A percentile compares a stretch with the other conserved stretches of the same genome.
phyloP scores from a whole-genome alignment of 2,888 invertebrate species.

The Creontiades dilutus region DNA sequence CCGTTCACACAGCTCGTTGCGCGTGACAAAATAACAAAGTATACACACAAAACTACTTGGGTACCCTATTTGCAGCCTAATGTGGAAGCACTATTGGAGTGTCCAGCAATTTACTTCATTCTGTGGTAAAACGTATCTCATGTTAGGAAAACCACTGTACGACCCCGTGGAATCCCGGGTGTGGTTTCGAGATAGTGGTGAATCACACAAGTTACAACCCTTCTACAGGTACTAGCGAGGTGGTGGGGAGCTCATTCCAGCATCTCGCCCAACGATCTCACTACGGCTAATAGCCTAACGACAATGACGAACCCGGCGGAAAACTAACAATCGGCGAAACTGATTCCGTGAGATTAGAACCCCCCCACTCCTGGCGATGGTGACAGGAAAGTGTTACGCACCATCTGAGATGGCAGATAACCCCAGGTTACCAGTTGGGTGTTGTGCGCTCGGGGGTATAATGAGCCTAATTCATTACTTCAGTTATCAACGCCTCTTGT shows the following conservation, averaged over 20 bases:
- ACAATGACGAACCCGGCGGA: constrained; percentile 68
- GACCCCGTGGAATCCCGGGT: neutral
- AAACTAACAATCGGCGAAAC: constrained; percentile 70
- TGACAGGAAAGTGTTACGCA: constrained; percentile 70
- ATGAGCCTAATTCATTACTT: constrained; percentile 71
- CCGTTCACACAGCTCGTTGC: too few species aligned
- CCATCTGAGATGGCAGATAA: constrained; percentile 69
- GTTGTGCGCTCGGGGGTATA: constrained; percentile 53
- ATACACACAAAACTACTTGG: too few species aligned
- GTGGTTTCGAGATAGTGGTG: neutral
- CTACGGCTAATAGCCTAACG: constrained; percentile 68
- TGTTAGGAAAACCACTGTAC: neutral
- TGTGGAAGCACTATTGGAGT: too few species aligned
- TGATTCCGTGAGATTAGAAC: constrained; percentile 71
- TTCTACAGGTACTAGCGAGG: neutral
- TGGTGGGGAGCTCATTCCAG: constrained; percentile 18
- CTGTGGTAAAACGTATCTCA: too few species aligned
- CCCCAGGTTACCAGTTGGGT: constrained; percentile 27
- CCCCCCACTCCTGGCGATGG: constrained; percentile 20
- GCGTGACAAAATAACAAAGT: too few species aligned
- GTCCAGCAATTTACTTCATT: too few species aligned
- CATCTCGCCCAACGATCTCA: constrained; percentile 37
- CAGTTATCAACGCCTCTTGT: constrained; percentile 66
- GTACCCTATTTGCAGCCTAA: too few species aligned
- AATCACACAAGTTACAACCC: neutral